These are phyloP conservation scores for Gorsachius magnificus DNA, from an alignment of 2,797 vertebrate genomes.

Conservation along the genomic window DNA sequence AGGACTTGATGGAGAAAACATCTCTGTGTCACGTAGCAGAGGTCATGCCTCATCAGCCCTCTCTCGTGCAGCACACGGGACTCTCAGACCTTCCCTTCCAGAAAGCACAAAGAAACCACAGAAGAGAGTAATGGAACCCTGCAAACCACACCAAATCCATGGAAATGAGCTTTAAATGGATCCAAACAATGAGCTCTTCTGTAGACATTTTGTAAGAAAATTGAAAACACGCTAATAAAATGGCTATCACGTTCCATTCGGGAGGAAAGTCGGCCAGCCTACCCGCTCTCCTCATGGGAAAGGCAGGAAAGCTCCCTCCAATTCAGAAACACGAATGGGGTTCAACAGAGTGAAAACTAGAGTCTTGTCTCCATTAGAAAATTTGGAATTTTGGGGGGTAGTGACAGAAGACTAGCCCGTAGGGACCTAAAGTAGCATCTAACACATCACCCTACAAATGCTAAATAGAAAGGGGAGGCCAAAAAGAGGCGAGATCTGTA, in stretches of 20 bases:
- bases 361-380: not conserved
- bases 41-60: not conserved
- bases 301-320: not conserved
- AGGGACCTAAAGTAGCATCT: not conserved
- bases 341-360: not conserved
- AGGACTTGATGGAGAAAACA: not conserved
- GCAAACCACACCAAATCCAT: slow-evolving; percentile 36
- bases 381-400: not conserved
- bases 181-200: not conserved
- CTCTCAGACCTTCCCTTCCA: not conserved
- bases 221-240: not conserved
- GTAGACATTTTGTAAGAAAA: not conserved
- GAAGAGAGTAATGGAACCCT: not conserved
- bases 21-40: not conserved
- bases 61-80: not conserved
- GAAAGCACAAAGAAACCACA: slow-evolving; percentile 34
- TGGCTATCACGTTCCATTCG: not conserved
- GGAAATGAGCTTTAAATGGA: slow-evolving; percentile 4
- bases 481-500: not conserved
- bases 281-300: not conserved
- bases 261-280: not conserved
- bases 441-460: not conserved
- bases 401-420: not conserved
- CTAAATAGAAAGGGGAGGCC: not conserved
- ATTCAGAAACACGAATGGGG: not conserved